Base-by-base conservation (phyloP, 2,113 vertebrate species). In the Melanerpes aurifrons region DNA sequence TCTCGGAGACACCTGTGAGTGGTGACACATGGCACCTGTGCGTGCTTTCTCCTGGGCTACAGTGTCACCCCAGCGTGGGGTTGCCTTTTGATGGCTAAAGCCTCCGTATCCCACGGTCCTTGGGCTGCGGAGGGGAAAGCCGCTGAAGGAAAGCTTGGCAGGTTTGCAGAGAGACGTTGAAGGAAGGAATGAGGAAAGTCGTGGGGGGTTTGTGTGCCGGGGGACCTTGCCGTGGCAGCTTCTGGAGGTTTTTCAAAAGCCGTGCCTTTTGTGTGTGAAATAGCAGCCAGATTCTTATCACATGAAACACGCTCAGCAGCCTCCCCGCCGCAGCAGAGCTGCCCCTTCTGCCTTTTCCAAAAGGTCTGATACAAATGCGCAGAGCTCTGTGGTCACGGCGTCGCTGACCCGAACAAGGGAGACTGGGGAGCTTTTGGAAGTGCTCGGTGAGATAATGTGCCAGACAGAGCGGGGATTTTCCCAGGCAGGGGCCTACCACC, bases 1-100 rank as follows among this genome's bases (percentile, higher is more conserved):
- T 48, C 54, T 32, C 3, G 17, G 68, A 86, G 81, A n/a, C 92
- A 96, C 93, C 90, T 95, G 96, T 89, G 82, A 11, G 77, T 53
- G 17, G 1, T 8, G 74, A 32, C 47, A 58, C 57, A 0, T 29
- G 3, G 73, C 83, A 94, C 91, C 89, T 87, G 79, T 73, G 24
- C 26, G 61, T 82, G 82, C 68, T 78, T 86, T 78, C 76, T 83
- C n/a, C 53, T 5, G 14, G n/a, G 50, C 45, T 47, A 3, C 66
- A 43, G 45, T 76, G 61, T 45, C 67, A 53, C n/a, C 63, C 1
- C 78, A 70, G 71, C 45, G 3, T 26, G 86, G 45, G 79, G 18
- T 15, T 86, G 32, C 43, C 62, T 86, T 92, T 70, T 68, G 73
- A 72, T 81, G 80, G 6, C 62, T 32, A n/a, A 68, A 94, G 81